Conservation (phyloP, 2,888 invertebrate species). For the Folsomia candida region DNA sequence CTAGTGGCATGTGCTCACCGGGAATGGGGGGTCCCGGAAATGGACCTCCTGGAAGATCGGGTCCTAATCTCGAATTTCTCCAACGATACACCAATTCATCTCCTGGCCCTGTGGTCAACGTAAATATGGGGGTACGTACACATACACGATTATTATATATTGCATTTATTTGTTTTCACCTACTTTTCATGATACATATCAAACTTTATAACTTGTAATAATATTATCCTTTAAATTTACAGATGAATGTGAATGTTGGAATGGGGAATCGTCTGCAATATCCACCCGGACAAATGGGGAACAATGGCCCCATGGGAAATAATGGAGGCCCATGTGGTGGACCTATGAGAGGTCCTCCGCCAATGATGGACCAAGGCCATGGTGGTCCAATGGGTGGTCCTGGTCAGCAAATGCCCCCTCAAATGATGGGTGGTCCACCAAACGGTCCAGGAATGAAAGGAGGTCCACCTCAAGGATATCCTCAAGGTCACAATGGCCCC, state of each 20-base stretch:
- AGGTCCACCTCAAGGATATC: slow-evolving; percentile 62
- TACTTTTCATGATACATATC: no score
- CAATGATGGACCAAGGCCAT: slow-evolving; percentile 52
- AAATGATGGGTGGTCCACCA: slow-evolving; percentile 54
- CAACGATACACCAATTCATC: slow-evolving; percentile 84
- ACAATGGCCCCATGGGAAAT: slow-evolving; percentile 56
- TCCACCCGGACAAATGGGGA: slow-evolving; percentile 37
- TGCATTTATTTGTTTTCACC: no score
- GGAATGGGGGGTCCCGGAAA: slow-evolving; percentile 59
- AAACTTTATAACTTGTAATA: no score
- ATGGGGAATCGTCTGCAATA: slow-evolving; percentile 50
- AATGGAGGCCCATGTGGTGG: slow-evolving; percentile 50
- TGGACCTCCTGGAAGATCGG: slow-evolving; percentile 68
- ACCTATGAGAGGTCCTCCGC: slow-evolving; percentile 45
- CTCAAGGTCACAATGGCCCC: slow-evolving; percentile 72
- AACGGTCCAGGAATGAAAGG: slow-evolving; percentile 67
- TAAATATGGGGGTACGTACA: slow-evolving; percentile 51
- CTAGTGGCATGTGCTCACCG: slow-evolving; percentile 42
- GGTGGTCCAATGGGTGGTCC: slow-evolving; percentile 44
- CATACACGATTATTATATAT: no score
- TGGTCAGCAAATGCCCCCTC: slow-evolving; percentile 50
- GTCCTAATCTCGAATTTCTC: slow-evolving; percentile 84
- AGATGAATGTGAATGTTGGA: slow-evolving; percentile 52
- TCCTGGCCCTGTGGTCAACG: slow-evolving; percentile 50
- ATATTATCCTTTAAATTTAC: no score